Evolutionary conservation across 2,113 vertebrate species (phyloP).

Genomic region (Phycodurus eques): DNA sequence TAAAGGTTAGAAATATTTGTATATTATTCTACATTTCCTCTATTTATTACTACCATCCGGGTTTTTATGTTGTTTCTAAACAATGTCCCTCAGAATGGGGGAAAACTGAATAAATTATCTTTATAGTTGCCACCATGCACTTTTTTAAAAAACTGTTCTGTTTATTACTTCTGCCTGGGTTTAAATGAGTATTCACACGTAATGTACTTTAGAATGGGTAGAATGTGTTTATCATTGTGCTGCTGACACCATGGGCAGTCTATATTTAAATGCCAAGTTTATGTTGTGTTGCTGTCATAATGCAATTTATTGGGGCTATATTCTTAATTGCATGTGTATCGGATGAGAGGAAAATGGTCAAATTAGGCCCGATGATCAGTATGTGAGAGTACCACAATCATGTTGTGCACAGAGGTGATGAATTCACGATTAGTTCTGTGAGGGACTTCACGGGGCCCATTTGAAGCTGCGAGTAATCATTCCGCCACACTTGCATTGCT

Average conservation of each 20-base stretch:
- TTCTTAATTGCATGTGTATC: no score
- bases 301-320: background rate
- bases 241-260: background rate
- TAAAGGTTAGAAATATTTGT: no score
- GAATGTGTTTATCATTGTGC: background rate
- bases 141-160: background rate
- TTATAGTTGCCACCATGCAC: background rate
- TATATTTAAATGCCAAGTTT: background rate
- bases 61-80: no score
- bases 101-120: background rate
- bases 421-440: background rate
- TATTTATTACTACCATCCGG: no score
- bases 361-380: no score
- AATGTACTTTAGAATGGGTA: background rate
- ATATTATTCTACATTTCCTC: no score
- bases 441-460: background rate
- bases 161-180: background rate
- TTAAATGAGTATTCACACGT: background rate
- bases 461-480: background rate
- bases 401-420: background rate
- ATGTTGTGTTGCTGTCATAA: background rate
- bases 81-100: no score
- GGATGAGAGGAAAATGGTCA: no score
- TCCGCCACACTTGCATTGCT: conserved; percentile 2
- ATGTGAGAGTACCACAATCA: no score